Base-by-base conservation (phyloP, 2,113 vertebrate species). In the Girardinichthys multiradiatus region DNA sequence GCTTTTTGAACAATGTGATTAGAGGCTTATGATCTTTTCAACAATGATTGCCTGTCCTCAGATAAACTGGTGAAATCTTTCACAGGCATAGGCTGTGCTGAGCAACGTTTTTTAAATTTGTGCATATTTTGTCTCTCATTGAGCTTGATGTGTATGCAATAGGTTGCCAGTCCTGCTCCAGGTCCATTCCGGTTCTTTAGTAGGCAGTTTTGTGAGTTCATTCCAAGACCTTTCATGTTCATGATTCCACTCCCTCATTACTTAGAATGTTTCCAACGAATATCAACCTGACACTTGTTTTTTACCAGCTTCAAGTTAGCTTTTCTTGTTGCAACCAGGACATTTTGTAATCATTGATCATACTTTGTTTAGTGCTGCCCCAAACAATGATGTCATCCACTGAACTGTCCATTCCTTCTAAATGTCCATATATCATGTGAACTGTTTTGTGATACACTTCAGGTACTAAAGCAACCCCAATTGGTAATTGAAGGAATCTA, bases 21-120 rank as follows among this genome's bases (percentile, higher is more conserved):
- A 62, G 17, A 6, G 30, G 60, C 17, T 62, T 14, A 27, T 72
- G 70, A 19, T 79, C 62, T 35, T 78, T 61, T 78, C 57, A 10
- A 67, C 42, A 24, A 4, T 57, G n/a, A 73, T 42, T 57, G 26
- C 30, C 11, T 72, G 57, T 2, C 76, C 70, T 42, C 42, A 79
- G 7, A 72, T 57, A 42, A 57, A 72, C 31, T 79, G 57, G 13
- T 79, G 70, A 9, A 79, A 73, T 63, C 70, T 68, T 27, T 79
- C 45, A 54, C 58, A 63, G 3, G 58, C 70, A 63, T 63, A 74
- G 13, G 59, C 68, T 27, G 58, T 68, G 64, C 58, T 59, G 48
- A 71, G 35, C 21, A 70, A 26, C 42, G 70, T 35, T 33, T 65
- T 79, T 45, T 73, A 45, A 33, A 57, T 79, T 73, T 64, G 58